Evolutionary conservation across 2,888 invertebrate genomes (phyloP).

Genomic region (Hetaerina titia): DNA sequence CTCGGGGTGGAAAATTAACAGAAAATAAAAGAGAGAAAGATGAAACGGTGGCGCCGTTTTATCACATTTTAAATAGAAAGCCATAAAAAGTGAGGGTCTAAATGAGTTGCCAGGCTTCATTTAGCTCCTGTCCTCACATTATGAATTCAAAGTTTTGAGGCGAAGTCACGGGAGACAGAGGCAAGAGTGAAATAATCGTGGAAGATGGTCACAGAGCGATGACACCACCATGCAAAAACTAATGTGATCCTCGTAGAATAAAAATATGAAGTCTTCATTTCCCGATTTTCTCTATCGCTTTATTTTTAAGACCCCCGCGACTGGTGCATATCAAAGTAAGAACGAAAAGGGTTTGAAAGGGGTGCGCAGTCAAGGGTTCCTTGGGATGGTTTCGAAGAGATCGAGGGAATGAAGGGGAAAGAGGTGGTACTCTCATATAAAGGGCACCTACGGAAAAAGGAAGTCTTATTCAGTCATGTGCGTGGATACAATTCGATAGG

Average conservation of each 20-base stretch:
- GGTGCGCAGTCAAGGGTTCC: conserved; percentile 12
- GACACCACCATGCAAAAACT: background rate
- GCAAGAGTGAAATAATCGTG: background rate
- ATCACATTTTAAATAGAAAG: background rate
- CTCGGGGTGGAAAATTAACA: background rate
- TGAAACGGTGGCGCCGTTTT: background rate
- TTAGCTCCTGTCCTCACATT: background rate
- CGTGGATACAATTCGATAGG: background rate
- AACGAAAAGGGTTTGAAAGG: conserved; percentile 32
- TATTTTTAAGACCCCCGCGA: background rate
- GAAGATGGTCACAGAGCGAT: background rate
- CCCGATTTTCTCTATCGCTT: background rate
- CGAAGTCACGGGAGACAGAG: background rate
- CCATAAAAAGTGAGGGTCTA: background rate
- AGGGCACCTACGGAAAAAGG: background rate
- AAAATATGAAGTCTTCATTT: conserved; percentile 13
- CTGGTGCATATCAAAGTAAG: background rate
- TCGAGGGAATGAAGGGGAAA: background rate
- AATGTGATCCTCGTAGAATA: background rate
- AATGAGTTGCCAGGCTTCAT: background rate
- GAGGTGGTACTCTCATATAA: too few species aligned
- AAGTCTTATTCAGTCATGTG: background rate
- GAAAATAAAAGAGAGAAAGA: background rate
- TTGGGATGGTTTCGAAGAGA: background rate
- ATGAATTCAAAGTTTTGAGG: background rate